phyloP scores from a whole-genome alignment of 2,113 vertebrate species.

The Chaetorhynchus papuensis region DNA sequence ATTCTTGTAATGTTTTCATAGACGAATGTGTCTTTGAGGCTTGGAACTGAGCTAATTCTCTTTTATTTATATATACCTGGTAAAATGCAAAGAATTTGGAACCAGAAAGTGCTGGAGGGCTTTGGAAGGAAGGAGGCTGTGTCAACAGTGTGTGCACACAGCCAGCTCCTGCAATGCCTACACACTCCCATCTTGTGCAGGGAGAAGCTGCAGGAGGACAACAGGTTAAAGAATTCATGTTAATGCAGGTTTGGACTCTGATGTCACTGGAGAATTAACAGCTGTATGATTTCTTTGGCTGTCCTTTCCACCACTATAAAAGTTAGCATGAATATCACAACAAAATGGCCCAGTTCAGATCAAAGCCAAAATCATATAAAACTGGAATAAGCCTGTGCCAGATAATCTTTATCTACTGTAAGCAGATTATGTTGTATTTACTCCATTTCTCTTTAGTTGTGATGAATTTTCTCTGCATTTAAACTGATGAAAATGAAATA shows the following conservation, averaged over 20 bases:
- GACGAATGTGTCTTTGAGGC: background rate
- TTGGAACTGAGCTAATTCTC: background rate
- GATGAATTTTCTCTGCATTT: background rate
- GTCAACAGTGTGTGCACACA: fast-evolving
- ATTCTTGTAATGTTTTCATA: background rate
- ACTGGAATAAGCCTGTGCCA: background rate
- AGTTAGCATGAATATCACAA: background rate
- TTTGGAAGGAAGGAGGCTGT: background rate
- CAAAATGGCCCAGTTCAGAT: background rate
- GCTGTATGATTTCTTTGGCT: background rate
- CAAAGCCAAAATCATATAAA: background rate
- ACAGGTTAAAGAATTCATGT: background rate
- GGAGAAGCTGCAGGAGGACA: background rate
- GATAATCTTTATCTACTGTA: background rate
- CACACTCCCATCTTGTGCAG: fast-evolving
- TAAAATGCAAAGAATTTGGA: background rate
- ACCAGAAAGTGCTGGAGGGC: background rate
- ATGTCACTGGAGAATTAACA: background rate
- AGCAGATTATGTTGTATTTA: background rate
- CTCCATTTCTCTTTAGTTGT: background rate
- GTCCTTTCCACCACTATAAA: background rate
- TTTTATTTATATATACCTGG: background rate
- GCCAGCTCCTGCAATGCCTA: background rate
- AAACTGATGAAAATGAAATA: background rate
- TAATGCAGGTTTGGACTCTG: background rate